phyloP scores from a whole-genome alignment of 2,113 vertebrate species.

The Hydrochoerus hydrochaeris region DNA sequence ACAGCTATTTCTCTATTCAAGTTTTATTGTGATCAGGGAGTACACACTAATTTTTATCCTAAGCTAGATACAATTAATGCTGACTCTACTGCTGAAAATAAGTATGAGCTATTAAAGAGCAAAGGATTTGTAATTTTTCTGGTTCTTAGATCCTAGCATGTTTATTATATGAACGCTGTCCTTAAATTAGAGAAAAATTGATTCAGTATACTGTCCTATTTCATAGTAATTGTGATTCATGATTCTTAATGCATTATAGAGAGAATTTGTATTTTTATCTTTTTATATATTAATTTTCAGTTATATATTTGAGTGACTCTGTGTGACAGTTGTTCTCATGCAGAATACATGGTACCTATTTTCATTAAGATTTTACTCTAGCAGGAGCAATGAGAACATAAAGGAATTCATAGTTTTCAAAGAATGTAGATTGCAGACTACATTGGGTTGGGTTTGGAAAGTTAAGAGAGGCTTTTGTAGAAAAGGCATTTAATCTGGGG shows the following conservation, averaged over 20 bases:
- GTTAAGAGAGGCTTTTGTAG: neutral
- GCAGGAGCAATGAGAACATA: neutral
- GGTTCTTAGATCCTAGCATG: neutral
- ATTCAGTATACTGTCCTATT: neutral
- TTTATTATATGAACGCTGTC: neutral
- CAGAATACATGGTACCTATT: neutral
- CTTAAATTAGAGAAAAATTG: neutral
- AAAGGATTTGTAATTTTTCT: neutral
- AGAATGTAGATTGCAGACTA: neutral
- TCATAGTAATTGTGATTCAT: neutral
- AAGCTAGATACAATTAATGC: neutral
- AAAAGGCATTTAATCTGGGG: neutral
- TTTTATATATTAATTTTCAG: neutral
- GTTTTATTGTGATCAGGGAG: neutral
- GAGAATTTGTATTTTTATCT: neutral
- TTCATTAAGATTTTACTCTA: neutral
- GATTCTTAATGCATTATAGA: neutral
- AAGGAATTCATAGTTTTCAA: neutral
- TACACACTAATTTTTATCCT: neutral
- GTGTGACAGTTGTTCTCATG: neutral
- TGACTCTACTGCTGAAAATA: neutral
- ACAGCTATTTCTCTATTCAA: neutral
- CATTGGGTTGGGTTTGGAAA: neutral
- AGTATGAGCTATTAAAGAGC: neutral
- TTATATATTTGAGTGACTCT: neutral